Evolutionary conservation across 2,797 vertebrate species (phyloP).

Genomic region (Sylvilagus floridanus): DNA sequence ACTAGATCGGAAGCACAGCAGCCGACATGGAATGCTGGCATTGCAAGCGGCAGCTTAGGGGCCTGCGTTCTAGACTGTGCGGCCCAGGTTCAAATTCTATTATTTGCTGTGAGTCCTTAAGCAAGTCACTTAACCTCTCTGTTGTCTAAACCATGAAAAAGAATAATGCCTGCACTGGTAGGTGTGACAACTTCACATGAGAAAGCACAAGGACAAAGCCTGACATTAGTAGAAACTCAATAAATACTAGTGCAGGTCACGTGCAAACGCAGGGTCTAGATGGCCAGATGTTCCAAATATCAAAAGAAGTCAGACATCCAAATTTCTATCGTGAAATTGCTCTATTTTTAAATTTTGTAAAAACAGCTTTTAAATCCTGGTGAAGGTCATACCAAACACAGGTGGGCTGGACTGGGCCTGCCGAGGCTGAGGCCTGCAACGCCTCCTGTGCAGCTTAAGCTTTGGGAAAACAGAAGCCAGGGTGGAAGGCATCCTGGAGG

Average conservation of each 20-base stretch:
- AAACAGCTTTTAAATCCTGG: not conserved
- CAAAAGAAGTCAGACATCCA: not conserved
- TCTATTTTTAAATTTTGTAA: not conserved
- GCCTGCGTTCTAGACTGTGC: not conserved
- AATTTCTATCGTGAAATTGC: not conserved
- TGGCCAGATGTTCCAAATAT: not conserved
- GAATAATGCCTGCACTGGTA: not conserved
- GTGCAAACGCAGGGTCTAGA: not conserved
- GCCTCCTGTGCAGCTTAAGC: not conserved
- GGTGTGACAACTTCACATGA: not conserved
- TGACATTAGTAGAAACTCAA: not conserved
- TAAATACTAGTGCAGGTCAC: not conserved
- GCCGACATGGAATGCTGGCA: too few relatives aligned
- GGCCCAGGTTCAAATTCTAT: not conserved
- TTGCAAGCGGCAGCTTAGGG: not conserved
- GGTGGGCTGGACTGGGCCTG: not conserved
- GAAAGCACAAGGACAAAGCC: not conserved
- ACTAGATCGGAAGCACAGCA: too few relatives aligned
- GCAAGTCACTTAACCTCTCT: not conserved
- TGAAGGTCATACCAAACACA: not conserved
- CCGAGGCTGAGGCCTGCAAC: rapidly evolving
- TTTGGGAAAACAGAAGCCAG: not conserved
- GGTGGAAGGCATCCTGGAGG: not conserved
- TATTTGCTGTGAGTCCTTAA: not conserved
- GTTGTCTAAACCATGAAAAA: not conserved